phyloP scores from a whole-genome alignment of 2,113 vertebrate genomes.

The Piliocolobus tephrosceles region DNA sequence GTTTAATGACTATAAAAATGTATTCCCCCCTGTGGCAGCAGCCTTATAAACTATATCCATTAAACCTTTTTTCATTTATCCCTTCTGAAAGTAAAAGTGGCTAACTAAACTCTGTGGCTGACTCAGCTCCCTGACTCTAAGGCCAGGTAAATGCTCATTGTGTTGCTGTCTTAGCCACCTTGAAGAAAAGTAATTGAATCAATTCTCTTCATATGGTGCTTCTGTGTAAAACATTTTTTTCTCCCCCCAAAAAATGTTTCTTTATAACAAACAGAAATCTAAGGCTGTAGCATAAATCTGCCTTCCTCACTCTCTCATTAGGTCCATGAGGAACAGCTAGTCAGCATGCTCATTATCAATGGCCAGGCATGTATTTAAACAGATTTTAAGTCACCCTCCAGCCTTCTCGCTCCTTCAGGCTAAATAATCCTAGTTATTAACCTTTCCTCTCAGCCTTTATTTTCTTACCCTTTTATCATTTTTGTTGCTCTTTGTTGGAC shows the following conservation, averaged over 20 bases:
- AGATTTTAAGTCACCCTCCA: slow-evolving; percentile 23
- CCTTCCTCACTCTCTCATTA: not conserved
- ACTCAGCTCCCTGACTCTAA: not conserved
- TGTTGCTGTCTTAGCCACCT: not conserved
- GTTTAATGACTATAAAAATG: not conserved
- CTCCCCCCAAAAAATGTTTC: not conserved
- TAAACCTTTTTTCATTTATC: not conserved
- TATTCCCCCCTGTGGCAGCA: not conserved
- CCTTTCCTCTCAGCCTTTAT: slow-evolving; percentile 54
- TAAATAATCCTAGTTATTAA: slow-evolving; percentile 53
- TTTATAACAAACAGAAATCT: not conserved
- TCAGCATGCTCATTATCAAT: not conserved
- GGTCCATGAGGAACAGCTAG: not conserved
- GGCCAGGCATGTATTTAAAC: slow-evolving; percentile 28
- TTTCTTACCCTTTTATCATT: slow-evolving; percentile 44
- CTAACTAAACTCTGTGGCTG: not conserved
- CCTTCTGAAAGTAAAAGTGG: not conserved
- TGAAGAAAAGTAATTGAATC: not conserved
- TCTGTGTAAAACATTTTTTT: not conserved
- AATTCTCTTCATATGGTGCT: not conserved
- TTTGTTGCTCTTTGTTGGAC: slow-evolving; percentile 46
- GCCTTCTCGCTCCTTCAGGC: slow-evolving; percentile 15
- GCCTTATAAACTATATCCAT: not conserved
- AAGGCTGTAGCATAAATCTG: not conserved
- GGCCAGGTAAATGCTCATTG: not conserved